Conservation (phyloP, 64 coral and sea anemone genomes). For the Porites australiensis region DNA sequence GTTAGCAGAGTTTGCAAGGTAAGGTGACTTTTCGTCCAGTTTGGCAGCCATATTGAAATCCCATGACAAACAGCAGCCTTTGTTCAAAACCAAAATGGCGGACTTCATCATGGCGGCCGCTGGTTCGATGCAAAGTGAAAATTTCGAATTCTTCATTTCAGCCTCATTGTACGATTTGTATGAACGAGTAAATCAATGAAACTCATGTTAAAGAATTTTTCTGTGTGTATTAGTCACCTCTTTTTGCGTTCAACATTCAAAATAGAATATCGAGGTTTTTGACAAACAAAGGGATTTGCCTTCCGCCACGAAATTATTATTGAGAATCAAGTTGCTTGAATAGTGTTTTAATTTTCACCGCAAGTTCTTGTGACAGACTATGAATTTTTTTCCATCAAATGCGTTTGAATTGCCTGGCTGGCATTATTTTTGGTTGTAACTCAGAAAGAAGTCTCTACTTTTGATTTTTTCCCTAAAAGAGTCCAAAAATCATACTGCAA, state of each 20-base stretch:
- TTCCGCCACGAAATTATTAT: constrained; percentile 26
- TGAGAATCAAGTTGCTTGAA: constrained; percentile 28
- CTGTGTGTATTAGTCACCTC: background rate
- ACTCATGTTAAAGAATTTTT: background rate
- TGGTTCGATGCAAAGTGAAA: constrained; percentile 47
- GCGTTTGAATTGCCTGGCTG: background rate
- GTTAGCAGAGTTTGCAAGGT: constrained; percentile 99
- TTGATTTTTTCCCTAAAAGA: background rate
- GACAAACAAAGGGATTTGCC: constrained; percentile 11
- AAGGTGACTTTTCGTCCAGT: constrained; percentile 78
- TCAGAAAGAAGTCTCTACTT: background rate
- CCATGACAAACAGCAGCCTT: constrained; percentile 99
- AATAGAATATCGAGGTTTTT: constrained; percentile 17
- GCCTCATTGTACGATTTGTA: background rate
- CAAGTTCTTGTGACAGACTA: background rate
- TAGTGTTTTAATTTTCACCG: background rate
- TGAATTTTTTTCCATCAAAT: background rate
- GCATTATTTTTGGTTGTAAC: background rate
- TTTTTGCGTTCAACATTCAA: background rate
- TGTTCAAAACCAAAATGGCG: constrained; percentile 99
- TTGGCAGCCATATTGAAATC: constrained; percentile 99
- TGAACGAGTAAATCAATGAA: background rate
- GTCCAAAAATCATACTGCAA: background rate
- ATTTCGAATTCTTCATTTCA: background rate
- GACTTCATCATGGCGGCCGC: constrained; percentile 95